These are phyloP conservation scores for Pterostichus niger DNA, from an alignment of 2,888 invertebrate genomes.

Conservation along the genomic window DNA sequence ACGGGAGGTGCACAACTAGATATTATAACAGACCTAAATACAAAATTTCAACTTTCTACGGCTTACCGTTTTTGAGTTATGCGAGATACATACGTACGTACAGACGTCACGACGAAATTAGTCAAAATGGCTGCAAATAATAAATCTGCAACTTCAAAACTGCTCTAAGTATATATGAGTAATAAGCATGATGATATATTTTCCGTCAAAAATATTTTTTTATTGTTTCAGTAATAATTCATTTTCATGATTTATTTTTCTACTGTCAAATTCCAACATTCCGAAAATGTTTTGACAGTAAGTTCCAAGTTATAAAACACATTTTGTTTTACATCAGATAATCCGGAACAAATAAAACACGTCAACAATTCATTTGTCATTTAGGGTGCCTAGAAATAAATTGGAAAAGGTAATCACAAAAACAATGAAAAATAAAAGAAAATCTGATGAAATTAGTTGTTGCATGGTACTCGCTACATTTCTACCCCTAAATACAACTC, in stretches of 20 bases:
- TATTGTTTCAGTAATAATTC: no score
- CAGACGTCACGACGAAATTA: no score
- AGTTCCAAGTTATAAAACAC: conserved; percentile 13
- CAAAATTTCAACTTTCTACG: no score
- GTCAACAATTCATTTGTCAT: conserved; percentile 18
- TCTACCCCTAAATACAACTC: background rate
- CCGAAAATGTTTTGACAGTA: conserved; percentile 12
- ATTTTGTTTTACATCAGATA: background rate
- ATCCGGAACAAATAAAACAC: conserved; percentile 16
- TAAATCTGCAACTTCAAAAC: no score
- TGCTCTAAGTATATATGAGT: no score
- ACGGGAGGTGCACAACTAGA: no score
- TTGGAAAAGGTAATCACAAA: conserved; percentile 17
- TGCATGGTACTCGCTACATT: background rate
- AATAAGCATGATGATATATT: no score
- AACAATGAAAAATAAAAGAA: conserved; percentile 22
- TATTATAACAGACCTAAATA: no score
- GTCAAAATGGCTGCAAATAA: no score
- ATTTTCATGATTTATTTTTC: conserved; percentile 4
- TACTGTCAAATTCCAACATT: background rate
- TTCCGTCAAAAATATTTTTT: no score
- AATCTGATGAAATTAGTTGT: background rate
- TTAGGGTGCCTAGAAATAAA: background rate
- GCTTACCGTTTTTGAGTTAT: no score
- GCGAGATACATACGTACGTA: no score